phyloP scores from a whole-genome alignment of 2,113 vertebrate species.

The Rhynchomys soricoides region DNA sequence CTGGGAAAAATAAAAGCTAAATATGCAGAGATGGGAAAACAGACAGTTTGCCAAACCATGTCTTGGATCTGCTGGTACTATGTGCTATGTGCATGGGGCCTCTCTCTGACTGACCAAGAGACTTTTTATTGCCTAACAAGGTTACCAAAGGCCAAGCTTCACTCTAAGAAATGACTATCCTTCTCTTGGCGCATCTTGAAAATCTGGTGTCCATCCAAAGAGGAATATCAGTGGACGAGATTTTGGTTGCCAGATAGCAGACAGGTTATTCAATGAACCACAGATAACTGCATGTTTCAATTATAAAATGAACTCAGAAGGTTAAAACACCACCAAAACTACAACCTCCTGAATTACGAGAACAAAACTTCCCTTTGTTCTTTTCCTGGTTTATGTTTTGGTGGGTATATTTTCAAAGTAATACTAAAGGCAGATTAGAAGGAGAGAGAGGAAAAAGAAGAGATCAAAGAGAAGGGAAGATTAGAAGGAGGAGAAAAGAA shows the following conservation, averaged over 20 bases:
- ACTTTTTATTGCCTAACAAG: background rate
- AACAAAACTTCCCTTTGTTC: background rate
- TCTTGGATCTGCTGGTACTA: background rate
- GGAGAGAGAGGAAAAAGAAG: too few species aligned
- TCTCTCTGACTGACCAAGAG: background rate
- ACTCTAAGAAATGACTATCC: background rate
- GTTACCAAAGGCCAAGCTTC: background rate
- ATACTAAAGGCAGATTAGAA: background rate
- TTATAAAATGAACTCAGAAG: constrained; percentile 6
- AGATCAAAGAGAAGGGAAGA: background rate
- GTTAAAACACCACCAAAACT: background rate
- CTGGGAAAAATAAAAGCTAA: background rate
- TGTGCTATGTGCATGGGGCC: background rate
- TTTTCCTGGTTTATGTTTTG: constrained; percentile 41
- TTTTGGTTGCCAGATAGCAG: constrained; percentile 15
- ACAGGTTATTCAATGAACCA: constrained; percentile 45
- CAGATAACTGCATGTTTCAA: constrained; percentile 51
- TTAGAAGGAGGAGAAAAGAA: background rate
- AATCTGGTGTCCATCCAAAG: constrained; percentile 1
- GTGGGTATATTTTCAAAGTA: constrained; percentile 12
- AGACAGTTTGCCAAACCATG: background rate
- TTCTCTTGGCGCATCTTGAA: background rate
- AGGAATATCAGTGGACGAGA: constrained; percentile 30
- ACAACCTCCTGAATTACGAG: constrained; percentile 35
- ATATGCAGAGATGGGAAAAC: background rate